phyloP scores from a whole-genome alignment of 2,113 vertebrate species.

The Lota lota region DNA sequence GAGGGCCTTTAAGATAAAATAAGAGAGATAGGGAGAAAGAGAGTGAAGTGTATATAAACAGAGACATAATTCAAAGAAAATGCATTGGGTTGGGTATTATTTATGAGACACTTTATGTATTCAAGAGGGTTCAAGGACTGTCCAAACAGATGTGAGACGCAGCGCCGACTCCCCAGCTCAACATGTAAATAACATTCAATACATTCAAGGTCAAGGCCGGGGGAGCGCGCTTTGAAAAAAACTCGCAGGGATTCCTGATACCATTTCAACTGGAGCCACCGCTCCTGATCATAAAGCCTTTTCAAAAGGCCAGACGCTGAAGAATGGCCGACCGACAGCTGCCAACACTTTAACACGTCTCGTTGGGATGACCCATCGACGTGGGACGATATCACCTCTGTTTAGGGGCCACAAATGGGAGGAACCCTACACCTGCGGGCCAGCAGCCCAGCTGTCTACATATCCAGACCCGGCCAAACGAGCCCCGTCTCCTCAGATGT shows the following conservation, averaged over 20 bases:
- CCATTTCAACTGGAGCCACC: conserved; percentile 39
- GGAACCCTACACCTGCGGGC: conserved; percentile 60
- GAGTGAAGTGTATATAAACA: not conserved
- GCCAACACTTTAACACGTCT: not conserved
- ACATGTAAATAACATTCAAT: conserved; percentile 56
- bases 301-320: not conserved
- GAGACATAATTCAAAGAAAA: not conserved
- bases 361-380: not conserved
- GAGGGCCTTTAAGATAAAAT: too few relatives aligned
- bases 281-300: conserved; percentile 26
- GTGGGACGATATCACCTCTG: not conserved
- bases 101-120: conserved; percentile 56
- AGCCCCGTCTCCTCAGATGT: conserved; percentile 56
- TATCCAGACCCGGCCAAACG: conserved; percentile 53
- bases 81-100: conserved; percentile 9
- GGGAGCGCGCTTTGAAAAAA: conserved; percentile 41
- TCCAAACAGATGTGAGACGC: conserved; percentile 48
- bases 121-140: conserved; percentile 58
- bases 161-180: conserved; percentile 54
- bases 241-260: conserved; percentile 27
- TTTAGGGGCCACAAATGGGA: conserved; percentile 47
- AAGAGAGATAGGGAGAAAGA: too few relatives aligned
- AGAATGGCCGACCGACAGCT: not conserved
- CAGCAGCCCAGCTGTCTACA: conserved; percentile 66
- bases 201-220: conserved; percentile 55